Base-by-base conservation (phyloP, 1,140 invertebrate genomes). In the Xylocopa sonorina region DNA sequence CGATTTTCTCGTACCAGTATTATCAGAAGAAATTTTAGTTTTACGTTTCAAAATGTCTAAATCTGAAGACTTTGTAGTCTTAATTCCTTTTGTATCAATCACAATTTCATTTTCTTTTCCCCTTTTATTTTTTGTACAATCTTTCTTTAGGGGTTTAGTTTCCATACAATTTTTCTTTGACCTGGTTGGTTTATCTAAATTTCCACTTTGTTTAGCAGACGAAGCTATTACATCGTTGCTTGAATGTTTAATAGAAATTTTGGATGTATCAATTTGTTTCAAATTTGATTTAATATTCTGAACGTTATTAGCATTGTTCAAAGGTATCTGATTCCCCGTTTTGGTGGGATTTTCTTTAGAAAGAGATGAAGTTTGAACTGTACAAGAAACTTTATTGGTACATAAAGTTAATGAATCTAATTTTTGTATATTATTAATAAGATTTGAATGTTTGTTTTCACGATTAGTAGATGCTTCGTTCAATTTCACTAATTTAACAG, bases 401-500 rank as follows among this genome's bases (percentile, higher is more conserved):
- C 0, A 46, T 27, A 14, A 16, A 18, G 16, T 34, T 24, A 38
- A 32, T 14, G 1, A 51, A 1, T 78, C 34, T n/a, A 3, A 46
- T 0, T 58, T 55, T 27, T n/a, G 4, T 38, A 0, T 4, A 55
- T 24, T 34, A 32, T 74, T 14, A 43, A 0, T 41, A 24, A 9
- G 1, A 32, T 50, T 29, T 29, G 24, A 21, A 34, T 41, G 9
- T 18, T 76, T 78, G 2, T 34, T 34, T n/a, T 58, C 32, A 6
- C 0, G 0, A 67, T 43, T 21, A 55, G 0, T 18, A 34, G n/a
- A 21, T 0, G 5, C 7, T 43, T 38, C n/a, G 12, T 67, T 46
- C 48, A 32, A 46, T 55, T 80, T 38, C 16, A 86, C 10, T 62
- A 88, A 12, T 83, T 62, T 87, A 18, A 89, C 46, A 43, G 85